Evolutionary conservation across 2,888 invertebrate genomes (phyloP).

Genomic region (Ellobium chinense): DNA sequence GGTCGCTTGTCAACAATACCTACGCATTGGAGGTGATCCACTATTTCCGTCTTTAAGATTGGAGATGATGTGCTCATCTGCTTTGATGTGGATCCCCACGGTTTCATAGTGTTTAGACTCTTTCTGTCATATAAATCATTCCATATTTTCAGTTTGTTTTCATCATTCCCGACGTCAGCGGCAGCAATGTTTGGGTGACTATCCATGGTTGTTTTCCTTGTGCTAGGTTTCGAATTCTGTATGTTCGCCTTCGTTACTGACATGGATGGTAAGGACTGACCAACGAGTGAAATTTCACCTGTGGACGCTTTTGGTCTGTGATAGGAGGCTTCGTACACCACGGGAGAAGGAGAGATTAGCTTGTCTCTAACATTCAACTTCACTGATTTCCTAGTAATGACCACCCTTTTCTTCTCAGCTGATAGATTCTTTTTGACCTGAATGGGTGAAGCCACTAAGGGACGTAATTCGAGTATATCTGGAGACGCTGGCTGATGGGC

Average conservation of each 20-base stretch:
- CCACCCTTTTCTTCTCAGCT: neutral
- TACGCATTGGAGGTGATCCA: slow-evolving; percentile 36
- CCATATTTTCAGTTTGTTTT: neutral
- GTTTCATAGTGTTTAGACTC: neutral
- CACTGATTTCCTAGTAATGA: neutral
- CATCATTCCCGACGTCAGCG: neutral
- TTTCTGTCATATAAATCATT: neutral
- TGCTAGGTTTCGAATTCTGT: neutral
- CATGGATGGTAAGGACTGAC: slow-evolving; percentile 9
- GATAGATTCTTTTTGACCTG: neutral
- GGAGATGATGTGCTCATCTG: neutral
- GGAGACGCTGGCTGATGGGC: neutral
- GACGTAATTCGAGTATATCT: slow-evolving; percentile 5
- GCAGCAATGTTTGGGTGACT: neutral
- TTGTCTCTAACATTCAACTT: neutral
- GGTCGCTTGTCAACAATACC: slow-evolving; percentile 23
- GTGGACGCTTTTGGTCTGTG: slow-evolving; percentile 18
- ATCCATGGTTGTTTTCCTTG: neutral
- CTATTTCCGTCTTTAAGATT: slow-evolving; percentile 26
- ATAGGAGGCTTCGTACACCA: slow-evolving; percentile 7
- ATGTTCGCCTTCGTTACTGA: neutral
- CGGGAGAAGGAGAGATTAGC: slow-evolving; percentile 12
- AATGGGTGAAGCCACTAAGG: neutral
- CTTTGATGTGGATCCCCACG: slow-evolving; percentile 16
- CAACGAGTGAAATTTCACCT: slow-evolving; percentile 18